These are phyloP conservation scores for Manis crassicaudata DNA, from an alignment of 2,797 vertebrate genomes.

Conservation along the genomic window DNA sequence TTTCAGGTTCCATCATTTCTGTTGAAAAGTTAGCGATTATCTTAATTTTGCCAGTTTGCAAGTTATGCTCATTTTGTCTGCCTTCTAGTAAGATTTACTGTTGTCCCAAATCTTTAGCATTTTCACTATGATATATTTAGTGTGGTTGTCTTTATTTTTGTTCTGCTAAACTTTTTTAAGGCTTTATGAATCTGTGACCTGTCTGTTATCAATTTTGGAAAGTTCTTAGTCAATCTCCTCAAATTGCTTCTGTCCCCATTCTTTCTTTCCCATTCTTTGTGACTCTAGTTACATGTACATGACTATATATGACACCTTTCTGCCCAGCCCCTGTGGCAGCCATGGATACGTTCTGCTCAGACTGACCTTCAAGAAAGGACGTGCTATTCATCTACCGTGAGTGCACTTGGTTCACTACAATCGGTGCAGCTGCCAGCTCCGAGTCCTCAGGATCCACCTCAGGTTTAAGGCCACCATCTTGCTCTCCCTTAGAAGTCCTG, in stretches of 20 bases:
- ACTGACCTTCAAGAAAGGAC: neutral
- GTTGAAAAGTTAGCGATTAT: neutral
- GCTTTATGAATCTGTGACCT: neutral
- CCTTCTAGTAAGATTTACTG: neutral
- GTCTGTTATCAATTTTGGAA: neutral
- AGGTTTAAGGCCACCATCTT: neutral
- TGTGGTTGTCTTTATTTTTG: neutral
- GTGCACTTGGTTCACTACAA: too few species aligned
- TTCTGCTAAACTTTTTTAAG: neutral
- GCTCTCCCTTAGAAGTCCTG: neutral
- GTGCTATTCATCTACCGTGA: neutral
- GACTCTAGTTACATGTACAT: neutral
- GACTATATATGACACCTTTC: too few species aligned
- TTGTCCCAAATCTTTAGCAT: neutral
- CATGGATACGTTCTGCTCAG: rapidly evolving
- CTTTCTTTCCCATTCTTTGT: neutral
- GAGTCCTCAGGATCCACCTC: too few species aligned
- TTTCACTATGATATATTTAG: neutral
- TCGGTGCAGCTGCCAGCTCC: neutral
- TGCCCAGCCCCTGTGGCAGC: neutral
- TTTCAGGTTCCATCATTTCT: neutral
- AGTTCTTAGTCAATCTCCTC: neutral
- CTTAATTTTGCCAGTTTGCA: neutral
- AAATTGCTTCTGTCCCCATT: neutral
- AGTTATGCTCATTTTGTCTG: neutral